These are phyloP conservation scores for Synanthedon vespiformis DNA, from an alignment of 2,888 invertebrate species.

Conservation along the genomic window DNA sequence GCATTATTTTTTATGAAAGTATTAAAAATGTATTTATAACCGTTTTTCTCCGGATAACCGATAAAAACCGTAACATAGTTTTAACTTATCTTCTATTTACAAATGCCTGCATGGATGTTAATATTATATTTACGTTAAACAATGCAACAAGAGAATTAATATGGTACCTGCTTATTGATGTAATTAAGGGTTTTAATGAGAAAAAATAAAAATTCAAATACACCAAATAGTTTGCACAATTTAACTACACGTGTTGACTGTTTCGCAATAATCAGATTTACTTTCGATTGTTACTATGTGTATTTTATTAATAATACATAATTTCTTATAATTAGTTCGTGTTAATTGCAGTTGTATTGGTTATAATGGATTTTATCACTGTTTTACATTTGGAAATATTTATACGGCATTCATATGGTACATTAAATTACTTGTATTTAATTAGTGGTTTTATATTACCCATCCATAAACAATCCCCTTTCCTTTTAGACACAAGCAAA, in stretches of 20 bases:
- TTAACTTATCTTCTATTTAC: too few relatives aligned
- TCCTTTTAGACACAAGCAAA: too few relatives aligned
- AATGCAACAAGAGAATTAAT: conserved; percentile 38
- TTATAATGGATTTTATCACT: conserved; percentile 71
- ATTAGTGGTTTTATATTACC: conserved; percentile 16
- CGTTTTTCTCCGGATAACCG: too few relatives aligned
- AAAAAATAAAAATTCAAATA: conserved; percentile 13
- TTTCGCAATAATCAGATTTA: conserved; percentile 19
- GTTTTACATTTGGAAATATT: conserved; percentile 72
- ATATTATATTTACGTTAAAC: neutral
- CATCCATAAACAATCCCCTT: too few relatives aligned
- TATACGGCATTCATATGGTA: conserved; percentile 70
- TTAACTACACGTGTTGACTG: neutral
- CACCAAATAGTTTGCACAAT: conserved; percentile 3
- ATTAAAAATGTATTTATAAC: too few relatives aligned
- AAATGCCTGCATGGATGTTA: too few relatives aligned
- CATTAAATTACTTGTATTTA: conserved; percentile 68
- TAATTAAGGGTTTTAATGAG: conserved; percentile 9
- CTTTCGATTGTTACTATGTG: conserved; percentile 21
- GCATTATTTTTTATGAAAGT: too few relatives aligned
- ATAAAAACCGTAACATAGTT: too few relatives aligned
- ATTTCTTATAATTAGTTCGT: conserved; percentile 45
- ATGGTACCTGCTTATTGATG: conserved; percentile 56
- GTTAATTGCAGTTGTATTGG: conserved; percentile 61
- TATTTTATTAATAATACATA: conserved; percentile 34